Conservation (phyloP, 2,797 vertebrate genomes). For the Lepus oiostolus region DNA sequence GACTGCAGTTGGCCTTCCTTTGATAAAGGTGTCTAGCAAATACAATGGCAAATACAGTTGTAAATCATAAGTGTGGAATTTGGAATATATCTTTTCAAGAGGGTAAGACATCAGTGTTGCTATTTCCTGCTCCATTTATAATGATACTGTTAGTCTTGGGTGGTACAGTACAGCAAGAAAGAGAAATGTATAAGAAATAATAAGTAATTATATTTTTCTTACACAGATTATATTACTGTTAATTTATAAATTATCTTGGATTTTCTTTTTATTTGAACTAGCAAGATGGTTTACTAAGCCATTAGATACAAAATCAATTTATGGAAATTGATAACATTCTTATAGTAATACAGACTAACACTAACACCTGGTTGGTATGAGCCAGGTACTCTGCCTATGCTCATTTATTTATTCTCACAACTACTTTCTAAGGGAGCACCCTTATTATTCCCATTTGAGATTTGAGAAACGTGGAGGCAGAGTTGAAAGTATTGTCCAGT, state of each 20-base stretch:
- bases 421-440: background rate
- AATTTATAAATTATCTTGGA: slow-evolving; percentile 4
- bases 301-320: slow-evolving; percentile 37
- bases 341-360: slow-evolving; percentile 57
- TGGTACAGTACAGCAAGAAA: background rate
- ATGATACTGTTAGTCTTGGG: slow-evolving; percentile 14
- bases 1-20: background rate
- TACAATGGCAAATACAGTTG: background rate
- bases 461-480: slow-evolving; percentile 17
- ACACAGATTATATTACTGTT: slow-evolving; percentile 29
- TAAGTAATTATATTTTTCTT: slow-evolving; percentile 28
- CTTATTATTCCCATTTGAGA: slow-evolving; percentile 34
- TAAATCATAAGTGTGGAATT: slow-evolving; percentile 32
- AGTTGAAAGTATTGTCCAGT: background rate
- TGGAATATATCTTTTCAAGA: slow-evolving; percentile 24
- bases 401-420: slow-evolving; percentile 35
- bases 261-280: slow-evolving; percentile 65
- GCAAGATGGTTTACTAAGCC: slow-evolving; percentile 18
- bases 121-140: slow-evolving; percentile 36
- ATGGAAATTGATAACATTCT: slow-evolving; percentile 52
- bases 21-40: slow-evolving; percentile 11
- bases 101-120: slow-evolving; percentile 15
- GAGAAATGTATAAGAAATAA: slow-evolving; percentile 20
- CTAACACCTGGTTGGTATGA: slow-evolving; percentile 57
- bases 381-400: background rate